phyloP scores from a whole-genome alignment of 1,140 invertebrate genomes.

The Helicorthomorpha holstii region DNA sequence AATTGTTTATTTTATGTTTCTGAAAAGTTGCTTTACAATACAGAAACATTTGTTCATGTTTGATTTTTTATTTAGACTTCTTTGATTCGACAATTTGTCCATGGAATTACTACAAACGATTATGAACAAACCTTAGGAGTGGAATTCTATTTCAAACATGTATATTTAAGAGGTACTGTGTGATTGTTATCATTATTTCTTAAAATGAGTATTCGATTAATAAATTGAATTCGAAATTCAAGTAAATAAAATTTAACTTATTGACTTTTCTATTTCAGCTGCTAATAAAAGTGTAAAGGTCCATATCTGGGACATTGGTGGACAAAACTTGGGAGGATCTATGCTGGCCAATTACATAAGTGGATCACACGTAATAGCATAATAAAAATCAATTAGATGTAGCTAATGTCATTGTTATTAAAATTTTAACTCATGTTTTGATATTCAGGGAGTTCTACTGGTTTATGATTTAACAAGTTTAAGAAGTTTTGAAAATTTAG shows the following conservation, averaged over 20 bases:
- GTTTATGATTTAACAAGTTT: conserved; percentile 75
- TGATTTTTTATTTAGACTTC: conserved; percentile 37
- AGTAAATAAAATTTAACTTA: neutral
- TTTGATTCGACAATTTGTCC: conserved; percentile 47
- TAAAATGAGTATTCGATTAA: neutral
- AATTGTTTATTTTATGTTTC: no score
- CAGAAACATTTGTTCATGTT: no score
- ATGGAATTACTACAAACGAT: conserved; percentile 53
- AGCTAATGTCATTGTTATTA: no score
- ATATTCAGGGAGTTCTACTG: conserved; percentile 64
- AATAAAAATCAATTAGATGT: no score
- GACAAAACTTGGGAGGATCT: conserved; percentile 46
- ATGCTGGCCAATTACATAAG: conserved; percentile 75
- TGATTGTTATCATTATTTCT: neutral
- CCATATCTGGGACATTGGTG: conserved; percentile 70
- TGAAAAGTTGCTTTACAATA: no score
- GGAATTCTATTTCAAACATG: conserved; percentile 56
- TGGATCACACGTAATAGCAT: conserved; percentile 59
- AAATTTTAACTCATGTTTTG: no score
- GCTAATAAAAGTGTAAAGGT: conserved; percentile 36
- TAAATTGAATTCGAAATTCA: neutral
- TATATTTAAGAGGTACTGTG: conserved; percentile 44
- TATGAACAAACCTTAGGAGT: conserved; percentile 58
- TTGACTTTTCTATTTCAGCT: neutral
- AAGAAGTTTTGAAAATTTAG: conserved; percentile 57